Conservation (phyloP, 2,797 vertebrate genomes). For the Delichon dasypus region DNA sequence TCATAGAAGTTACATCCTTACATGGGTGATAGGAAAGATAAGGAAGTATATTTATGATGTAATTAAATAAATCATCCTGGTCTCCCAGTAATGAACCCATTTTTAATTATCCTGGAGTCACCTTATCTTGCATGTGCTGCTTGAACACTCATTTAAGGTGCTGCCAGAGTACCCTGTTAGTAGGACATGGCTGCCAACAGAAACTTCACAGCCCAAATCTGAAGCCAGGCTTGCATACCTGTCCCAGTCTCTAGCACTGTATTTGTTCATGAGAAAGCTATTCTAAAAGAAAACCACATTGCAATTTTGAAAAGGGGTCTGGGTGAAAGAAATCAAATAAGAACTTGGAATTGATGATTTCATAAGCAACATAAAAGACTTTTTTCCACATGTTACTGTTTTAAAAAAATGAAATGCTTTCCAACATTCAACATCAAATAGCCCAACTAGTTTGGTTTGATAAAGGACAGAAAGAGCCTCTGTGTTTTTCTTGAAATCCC, state of each 20-base stretch:
- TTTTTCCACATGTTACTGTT: not conserved
- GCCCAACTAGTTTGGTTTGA: not conserved
- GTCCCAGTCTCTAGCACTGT: not conserved
- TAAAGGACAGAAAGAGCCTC: not conserved
- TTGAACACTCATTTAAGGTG: not conserved
- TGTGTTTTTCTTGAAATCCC: not conserved
- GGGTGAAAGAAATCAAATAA: not conserved
- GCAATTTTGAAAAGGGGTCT: not conserved
- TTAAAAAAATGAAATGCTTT: not conserved
- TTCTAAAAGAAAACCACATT: not conserved
- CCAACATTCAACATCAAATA: not conserved
- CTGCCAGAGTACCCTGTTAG: not conserved
- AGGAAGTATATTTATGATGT: not conserved
- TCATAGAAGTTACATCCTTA: not conserved
- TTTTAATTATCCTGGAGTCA: slow-evolving; percentile 20
- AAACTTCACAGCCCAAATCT: not conserved
- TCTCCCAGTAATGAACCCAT: not conserved
- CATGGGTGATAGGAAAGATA: not conserved
- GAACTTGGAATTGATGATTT: not conserved
- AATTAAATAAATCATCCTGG: slow-evolving; percentile 2
- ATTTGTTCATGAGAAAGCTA: not conserved
- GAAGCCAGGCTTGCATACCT: not conserved
- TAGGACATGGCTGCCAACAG: not conserved
- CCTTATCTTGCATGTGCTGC: not conserved
- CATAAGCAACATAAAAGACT: not conserved